phyloP scores from a whole-genome alignment of 2,888 invertebrate genomes.

The Melieria crassipennis region DNA sequence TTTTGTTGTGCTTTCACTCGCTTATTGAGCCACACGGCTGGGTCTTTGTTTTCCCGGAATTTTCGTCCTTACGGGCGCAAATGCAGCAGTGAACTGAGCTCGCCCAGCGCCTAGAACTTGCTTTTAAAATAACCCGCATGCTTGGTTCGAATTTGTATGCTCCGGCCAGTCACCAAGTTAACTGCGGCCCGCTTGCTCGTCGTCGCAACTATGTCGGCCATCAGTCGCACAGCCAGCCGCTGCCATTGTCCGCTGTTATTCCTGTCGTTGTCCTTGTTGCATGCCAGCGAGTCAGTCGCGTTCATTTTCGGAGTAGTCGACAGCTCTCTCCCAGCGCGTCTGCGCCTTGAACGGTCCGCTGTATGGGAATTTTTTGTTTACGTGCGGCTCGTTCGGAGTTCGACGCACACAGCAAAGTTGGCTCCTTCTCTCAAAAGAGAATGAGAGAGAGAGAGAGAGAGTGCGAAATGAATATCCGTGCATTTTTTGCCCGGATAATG shows the following conservation, averaged over 20 bases:
- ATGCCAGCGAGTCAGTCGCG: background rate
- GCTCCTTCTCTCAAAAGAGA: background rate
- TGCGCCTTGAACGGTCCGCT: background rate
- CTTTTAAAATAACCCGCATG: conserved; percentile 41
- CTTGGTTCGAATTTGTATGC: background rate
- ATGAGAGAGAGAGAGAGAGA: too few species aligned
- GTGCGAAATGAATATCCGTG: too few species aligned
- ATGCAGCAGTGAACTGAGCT: conserved; percentile 58
- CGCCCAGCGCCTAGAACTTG: conserved; percentile 49
- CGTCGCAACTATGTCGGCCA: too few species aligned
- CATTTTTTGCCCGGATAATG: too few species aligned
- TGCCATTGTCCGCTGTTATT: too few species aligned
- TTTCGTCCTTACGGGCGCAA: conserved; percentile 49
- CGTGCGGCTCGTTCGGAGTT: background rate
- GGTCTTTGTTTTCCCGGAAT: background rate
- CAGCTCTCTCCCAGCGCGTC: background rate
- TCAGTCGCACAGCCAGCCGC: too few species aligned
- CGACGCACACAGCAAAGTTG: background rate
- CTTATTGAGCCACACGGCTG: background rate
- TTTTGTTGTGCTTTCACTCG: background rate
- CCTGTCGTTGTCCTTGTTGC: background rate
- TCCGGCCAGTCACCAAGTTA: background rate
- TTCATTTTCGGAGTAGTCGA: background rate
- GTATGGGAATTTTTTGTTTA: conserved; percentile 23
- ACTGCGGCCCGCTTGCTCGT: background rate